phyloP scores from a whole-genome alignment of 2,888 invertebrate species.

The Ashinkailepas kermadecensis region DNA sequence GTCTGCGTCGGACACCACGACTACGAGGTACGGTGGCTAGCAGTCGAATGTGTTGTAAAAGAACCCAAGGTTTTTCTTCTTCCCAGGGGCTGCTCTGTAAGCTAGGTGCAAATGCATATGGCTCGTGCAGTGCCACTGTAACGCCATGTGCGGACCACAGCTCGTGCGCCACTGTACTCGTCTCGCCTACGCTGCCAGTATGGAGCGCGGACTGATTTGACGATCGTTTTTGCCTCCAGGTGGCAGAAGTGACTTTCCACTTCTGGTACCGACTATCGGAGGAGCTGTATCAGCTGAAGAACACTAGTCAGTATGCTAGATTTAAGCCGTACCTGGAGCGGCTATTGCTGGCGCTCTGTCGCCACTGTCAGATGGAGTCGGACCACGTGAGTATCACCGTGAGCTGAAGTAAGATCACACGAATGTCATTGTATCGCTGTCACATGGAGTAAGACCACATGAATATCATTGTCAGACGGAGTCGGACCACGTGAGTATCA shows the following conservation, averaged over 20 bases:
- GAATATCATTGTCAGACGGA: constrained; percentile 83
- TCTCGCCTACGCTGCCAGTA: no score
- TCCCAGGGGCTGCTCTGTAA: no score
- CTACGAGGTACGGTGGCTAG: constrained; percentile 68
- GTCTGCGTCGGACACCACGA: constrained; percentile 94
- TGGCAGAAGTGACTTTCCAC: constrained; percentile 82
- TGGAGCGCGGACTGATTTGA: no score
- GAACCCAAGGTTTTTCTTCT: no score
- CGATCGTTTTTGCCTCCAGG: constrained; percentile 42
- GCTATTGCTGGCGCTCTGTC: constrained; percentile 76
- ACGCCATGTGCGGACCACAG: no score
- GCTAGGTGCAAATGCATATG: no score
- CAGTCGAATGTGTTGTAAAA: no score
- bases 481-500: constrained; percentile 64
- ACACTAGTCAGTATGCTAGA: constrained; percentile 65
- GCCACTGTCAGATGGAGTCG: constrained; percentile 92
- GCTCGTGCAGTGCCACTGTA: no score
- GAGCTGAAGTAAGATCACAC: no score
- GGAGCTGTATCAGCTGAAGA: constrained; percentile 74
- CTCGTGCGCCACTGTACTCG: no score
- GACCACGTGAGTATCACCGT: constrained; percentile 58
- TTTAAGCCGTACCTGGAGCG: constrained; percentile 88
- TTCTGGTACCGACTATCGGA: constrained; percentile 95
- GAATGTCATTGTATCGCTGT: no score
- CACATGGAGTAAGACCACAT: no score